Conservation (phyloP, 2,113 vertebrate genomes). For the Isichthys henryi region DNA sequence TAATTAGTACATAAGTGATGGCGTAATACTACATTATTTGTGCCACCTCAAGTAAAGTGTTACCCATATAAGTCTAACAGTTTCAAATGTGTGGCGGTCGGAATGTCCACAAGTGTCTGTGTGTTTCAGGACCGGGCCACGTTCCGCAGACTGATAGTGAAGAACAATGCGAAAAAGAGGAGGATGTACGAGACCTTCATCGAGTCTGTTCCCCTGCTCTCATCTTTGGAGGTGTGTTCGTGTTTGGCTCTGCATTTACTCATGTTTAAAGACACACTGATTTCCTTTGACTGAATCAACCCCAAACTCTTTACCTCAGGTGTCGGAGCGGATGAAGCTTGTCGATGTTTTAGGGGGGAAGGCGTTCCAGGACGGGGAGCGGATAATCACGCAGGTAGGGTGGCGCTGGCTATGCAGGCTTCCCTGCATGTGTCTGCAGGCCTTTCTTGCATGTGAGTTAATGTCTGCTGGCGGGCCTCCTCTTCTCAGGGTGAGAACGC, state of each 20-base stretch:
- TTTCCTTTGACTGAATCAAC: not conserved
- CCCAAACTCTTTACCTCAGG: constrained; percentile 50
- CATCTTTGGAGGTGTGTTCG: constrained; percentile 83
- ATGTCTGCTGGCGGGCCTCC: not conserved
- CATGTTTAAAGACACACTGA: not conserved
- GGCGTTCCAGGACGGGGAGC: constrained; percentile 79
- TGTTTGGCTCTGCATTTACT: constrained; percentile 2
- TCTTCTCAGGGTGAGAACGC: constrained; percentile 81
- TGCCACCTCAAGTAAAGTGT: not conserved
- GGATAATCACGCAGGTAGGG: constrained; percentile 87
- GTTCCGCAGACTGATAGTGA: constrained; percentile 94
- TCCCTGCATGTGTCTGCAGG: not conserved
- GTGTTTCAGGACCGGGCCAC: constrained; percentile 80
- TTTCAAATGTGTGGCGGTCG: not conserved
- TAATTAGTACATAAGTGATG: not conserved
- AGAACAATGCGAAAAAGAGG: constrained; percentile 95
- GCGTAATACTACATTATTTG: not conserved
- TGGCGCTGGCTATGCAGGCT: too few species aligned
- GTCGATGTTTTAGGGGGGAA: constrained; percentile 92
- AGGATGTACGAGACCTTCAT: constrained; percentile 88
- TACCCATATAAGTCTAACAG: not conserved
- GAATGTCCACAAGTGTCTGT: not conserved
- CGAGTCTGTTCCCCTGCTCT: constrained; percentile 91
- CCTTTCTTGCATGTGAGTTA: not conserved
- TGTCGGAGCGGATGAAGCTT: constrained; percentile 90